A percentile compares a stretch with the other conserved stretches of the same genome.
phyloP scores from a whole-genome alignment of 2,797 vertebrate genomes.

The Sphenodon punctatus region DNA sequence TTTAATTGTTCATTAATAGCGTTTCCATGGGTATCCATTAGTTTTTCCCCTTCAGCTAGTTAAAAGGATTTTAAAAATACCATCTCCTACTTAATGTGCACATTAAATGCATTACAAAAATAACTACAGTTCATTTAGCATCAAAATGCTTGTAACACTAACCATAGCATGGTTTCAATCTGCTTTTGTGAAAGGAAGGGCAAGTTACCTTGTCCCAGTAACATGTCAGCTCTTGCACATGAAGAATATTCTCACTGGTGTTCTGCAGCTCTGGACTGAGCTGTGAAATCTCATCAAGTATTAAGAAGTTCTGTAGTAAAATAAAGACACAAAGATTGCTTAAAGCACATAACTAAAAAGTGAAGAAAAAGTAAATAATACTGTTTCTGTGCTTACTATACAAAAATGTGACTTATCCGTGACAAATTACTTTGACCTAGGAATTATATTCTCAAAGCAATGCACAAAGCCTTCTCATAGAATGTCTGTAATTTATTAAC shows the following conservation, averaged over 20 bases:
- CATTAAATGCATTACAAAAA: neutral
- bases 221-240: slow-evolving; percentile 85
- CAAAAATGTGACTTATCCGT: neutral
- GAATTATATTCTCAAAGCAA: neutral
- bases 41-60: neutral
- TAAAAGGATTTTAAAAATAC: neutral
- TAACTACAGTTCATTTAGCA: neutral
- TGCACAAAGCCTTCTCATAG: neutral
- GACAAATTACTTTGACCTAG: neutral
- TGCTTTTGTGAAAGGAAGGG: neutral
- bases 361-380: neutral
- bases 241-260: slow-evolving; percentile 78
- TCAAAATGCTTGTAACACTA: neutral
- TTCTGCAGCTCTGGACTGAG: slow-evolving; percentile 55
- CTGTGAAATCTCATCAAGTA: slow-evolving; percentile 87
- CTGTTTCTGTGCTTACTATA: neutral
- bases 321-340: slow-evolving; percentile 10
- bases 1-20: neutral
- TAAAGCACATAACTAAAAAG: neutral
- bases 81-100: too few species aligned
- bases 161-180: neutral
- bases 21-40: neutral
- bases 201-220: slow-evolving; percentile 90
- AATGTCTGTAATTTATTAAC: neutral
- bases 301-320: slow-evolving; percentile 84